Evolutionary conservation across 2,113 vertebrate species (phyloP).

Genomic region (Leptosomus discolor): DNA sequence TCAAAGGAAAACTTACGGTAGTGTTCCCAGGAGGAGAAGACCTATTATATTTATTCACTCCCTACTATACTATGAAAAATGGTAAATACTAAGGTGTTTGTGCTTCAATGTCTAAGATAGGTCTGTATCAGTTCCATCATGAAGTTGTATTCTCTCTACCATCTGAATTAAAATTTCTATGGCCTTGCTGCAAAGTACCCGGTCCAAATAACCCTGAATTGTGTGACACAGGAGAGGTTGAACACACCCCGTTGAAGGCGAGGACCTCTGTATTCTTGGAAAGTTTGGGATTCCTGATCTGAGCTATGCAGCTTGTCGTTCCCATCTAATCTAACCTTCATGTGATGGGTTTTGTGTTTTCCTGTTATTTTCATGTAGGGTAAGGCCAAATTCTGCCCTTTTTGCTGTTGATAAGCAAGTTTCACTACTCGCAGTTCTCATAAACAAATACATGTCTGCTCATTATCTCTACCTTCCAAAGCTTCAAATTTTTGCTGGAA

Average conservation of each 20-base stretch:
- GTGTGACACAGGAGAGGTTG: not conserved
- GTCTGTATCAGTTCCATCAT: not conserved
- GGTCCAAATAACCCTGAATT: not conserved
- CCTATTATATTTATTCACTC: not conserved
- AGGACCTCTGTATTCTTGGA: constrained; percentile 12
- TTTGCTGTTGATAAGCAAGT: not conserved
- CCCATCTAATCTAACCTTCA: not conserved
- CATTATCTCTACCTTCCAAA: not conserved
- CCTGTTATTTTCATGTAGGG: not conserved
- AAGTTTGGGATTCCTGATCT: constrained; percentile 22
- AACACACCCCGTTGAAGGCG: not conserved
- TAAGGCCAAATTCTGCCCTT: constrained; percentile 20
- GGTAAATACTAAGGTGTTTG: not conserved
- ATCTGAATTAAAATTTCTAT: not conserved
- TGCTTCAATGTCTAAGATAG: not conserved
- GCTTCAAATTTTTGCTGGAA: not conserved
- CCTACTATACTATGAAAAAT: not conserved
- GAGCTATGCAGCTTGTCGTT: not conserved
- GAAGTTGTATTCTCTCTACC: not conserved
- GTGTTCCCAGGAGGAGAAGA: not conserved
- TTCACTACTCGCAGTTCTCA: not conserved
- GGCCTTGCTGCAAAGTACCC: not conserved
- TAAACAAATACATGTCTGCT: not conserved
- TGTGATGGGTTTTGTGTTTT: not conserved
- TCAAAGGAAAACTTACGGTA: not conserved